Percentiles rank a stretch among this genome's conserved stretches.
phyloP scores from a whole-genome alignment of 2,888 invertebrate species.

The Periphyllus acericola region DNA sequence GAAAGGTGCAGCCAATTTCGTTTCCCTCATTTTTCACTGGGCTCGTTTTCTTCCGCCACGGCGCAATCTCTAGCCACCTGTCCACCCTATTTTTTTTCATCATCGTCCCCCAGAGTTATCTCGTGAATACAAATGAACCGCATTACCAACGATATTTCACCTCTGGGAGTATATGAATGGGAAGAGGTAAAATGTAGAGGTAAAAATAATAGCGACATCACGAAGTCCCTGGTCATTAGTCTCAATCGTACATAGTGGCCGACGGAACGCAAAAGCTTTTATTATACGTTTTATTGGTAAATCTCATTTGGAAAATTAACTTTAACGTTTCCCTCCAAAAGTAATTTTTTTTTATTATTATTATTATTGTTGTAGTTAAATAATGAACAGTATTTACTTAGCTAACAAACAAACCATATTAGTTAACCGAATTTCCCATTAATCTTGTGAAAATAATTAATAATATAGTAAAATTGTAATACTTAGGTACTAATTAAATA shows the following conservation, averaged over 20 bases:
- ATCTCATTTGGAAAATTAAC: slow-evolving; percentile 32
- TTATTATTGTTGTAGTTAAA: neutral
- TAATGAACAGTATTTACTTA: neutral
- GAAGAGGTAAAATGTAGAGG: slow-evolving; percentile 34
- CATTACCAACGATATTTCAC: slow-evolving; percentile 56
- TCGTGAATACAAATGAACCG: slow-evolving; percentile 61
- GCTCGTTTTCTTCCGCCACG: slow-evolving; percentile 22
- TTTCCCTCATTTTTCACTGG: slow-evolving; percentile 59
- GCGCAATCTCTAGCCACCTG: slow-evolving; percentile 35
- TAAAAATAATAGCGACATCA: slow-evolving; percentile 58
- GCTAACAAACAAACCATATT: neutral
- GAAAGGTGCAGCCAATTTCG: slow-evolving; percentile 55
- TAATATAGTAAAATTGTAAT: neutral
- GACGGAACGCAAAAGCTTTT: slow-evolving; percentile 22
- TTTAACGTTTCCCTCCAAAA: neutral
- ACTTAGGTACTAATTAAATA: too few species aligned
- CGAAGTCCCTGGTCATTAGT: slow-evolving; percentile 46
- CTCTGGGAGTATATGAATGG: slow-evolving; percentile 35
- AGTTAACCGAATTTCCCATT: neutral
- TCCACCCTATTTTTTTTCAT: slow-evolving; percentile 27
- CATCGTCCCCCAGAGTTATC: slow-evolving; percentile 50
- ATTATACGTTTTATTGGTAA: slow-evolving; percentile 32
- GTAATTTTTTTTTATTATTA: neutral
- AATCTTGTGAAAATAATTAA: neutral
- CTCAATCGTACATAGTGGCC: slow-evolving; percentile 39